A percentile compares a stretch with the other conserved stretches of the same genome.
Evolutionary conservation across 2,888 invertebrate species (phyloP).

Genomic region (Perizoma flavofasciatum): DNA sequence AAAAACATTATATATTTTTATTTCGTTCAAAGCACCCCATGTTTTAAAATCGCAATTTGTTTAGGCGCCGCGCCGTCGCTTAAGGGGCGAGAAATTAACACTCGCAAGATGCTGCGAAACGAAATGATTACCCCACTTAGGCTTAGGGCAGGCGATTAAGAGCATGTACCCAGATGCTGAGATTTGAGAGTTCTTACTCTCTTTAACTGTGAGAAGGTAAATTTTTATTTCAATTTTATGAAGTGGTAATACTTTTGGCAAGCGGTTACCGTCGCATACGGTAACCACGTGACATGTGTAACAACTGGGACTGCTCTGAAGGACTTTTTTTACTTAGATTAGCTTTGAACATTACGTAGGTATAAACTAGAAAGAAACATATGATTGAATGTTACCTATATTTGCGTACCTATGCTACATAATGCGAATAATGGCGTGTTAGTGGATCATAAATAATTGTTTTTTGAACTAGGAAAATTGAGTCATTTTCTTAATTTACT

Average conservation of each 20-base stretch:
- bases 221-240: too few relatives aligned
- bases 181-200: slow-evolving; percentile 11
- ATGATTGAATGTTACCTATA: too few relatives aligned
- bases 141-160: slow-evolving; percentile 45
- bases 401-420: slow-evolving; percentile 7
- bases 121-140: slow-evolving; percentile 57
- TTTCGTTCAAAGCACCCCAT: slow-evolving; percentile 18
- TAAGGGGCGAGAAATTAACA: slow-evolving; percentile 51
- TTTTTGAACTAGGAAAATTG: slow-evolving; percentile 14
- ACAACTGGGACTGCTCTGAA: background rate
- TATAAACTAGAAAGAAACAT: too few relatives aligned
- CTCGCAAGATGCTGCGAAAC: slow-evolving; percentile 43
- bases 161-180: slow-evolving; percentile 36
- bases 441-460: slow-evolving; percentile 10
- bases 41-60: slow-evolving; percentile 28
- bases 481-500: slow-evolving; percentile 14
- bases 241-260: background rate
- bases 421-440: slow-evolving; percentile 25
- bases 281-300: background rate
- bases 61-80: slow-evolving; percentile 27
- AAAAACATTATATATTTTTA: slow-evolving; percentile 7
- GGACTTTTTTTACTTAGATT: background rate
- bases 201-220: too few relatives aligned
- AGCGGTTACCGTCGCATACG: background rate
- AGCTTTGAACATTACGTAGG: background rate